phyloP scores from a whole-genome alignment of 2,888 invertebrate species.

The Pyrrhosoma nymphula region DNA sequence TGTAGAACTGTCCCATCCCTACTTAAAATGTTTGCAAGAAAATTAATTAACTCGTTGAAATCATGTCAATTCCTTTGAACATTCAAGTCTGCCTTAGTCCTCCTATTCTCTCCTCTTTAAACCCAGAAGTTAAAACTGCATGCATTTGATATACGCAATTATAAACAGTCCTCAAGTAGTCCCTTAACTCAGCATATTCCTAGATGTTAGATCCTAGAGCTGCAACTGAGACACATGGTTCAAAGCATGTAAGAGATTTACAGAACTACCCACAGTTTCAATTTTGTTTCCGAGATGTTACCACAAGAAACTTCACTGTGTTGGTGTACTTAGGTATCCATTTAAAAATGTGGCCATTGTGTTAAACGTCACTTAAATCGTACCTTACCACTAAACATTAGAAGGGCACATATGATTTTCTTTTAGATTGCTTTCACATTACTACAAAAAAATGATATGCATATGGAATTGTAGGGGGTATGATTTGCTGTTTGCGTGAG shows the following conservation, averaged over 20 bases:
- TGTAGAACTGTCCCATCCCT: no score
- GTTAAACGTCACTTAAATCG: background rate
- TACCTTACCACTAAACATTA: background rate
- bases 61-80: no score
- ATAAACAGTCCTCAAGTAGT: background rate
- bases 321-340: conserved; percentile 29
- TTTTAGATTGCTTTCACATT: background rate
- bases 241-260: background rate
- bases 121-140: no score
- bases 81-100: no score
- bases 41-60: no score
- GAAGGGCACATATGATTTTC: background rate
- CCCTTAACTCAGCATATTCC: background rate
- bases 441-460: background rate
- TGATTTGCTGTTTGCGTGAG: background rate
- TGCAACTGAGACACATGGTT: background rate
- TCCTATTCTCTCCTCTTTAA: no score
- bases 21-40: no score
- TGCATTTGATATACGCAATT: no score
- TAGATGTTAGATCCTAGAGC: background rate
- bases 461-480: background rate
- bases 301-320: background rate
- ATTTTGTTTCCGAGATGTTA: background rate
- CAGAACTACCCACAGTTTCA: background rate
- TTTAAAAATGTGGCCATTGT: background rate